Evolutionary conservation across 2,888 invertebrate genomes (phyloP), one percentile per base, ranked within the genome.

Genomic region (Erpobdella octoculata): DNA sequence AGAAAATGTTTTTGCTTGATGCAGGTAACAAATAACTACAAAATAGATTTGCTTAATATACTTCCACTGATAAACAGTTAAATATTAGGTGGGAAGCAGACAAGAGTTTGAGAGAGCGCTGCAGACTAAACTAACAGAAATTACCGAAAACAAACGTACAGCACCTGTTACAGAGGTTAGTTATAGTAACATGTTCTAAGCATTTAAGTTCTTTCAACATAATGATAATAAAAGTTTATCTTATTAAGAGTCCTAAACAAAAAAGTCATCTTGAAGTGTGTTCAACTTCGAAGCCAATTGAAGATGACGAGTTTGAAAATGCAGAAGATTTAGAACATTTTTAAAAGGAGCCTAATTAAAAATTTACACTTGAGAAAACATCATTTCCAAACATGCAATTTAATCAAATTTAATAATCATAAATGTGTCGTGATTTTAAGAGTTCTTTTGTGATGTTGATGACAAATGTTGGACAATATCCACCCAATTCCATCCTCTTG

Each of bases 401-500:
- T 25, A 53, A 21, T 62, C n/a, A 62, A 9, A n/a, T 21, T 33
- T 8, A 62, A 31, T n/a, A n/a, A n/a, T n/a, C n/a, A n/a, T n/a
- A n/a, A n/a, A n/a, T n/a, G n/a, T n/a, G n/a, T n/a, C n/a, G n/a
- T n/a, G n/a, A 62, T 33, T 9, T 35, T 62, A 62, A 4, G 62
- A 62, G 31, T 62, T 18, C 12, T 62, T 62, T 33, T 31, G 35
- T 94, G 94, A 12, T 8, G 66, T 65, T 31, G 36, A 37, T 65
- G 92, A 91, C 73, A 96, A 87, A 85, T 96, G 96, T 83, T 92
- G 93, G n/a, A 96, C 89, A 74, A 96, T 88, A 81, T 95, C 95
- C 12, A 95, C 89, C 95, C 96, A 96, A 85, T 96, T 89, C 88
- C 89, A 92, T 0, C 96, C 96, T 36, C 95, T 85, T 0, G 91